These are phyloP conservation scores for Isichthys henryi DNA, from an alignment of 2,113 vertebrate species.

Conservation along the genomic window DNA sequence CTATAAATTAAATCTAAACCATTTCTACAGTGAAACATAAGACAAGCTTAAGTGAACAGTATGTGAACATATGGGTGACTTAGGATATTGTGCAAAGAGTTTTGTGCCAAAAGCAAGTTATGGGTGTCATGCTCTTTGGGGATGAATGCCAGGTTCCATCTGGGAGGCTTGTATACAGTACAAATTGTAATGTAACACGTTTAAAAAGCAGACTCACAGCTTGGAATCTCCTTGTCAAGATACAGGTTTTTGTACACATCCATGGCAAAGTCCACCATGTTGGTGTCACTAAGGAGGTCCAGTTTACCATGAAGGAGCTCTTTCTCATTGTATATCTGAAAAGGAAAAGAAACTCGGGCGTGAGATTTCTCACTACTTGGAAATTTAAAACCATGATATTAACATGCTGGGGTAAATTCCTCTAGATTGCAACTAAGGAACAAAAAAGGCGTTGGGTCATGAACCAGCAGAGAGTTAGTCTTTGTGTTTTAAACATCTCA, in stretches of 20 bases:
- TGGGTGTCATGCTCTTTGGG: not conserved
- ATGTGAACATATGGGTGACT: not conserved
- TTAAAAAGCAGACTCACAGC: conserved; percentile 62
- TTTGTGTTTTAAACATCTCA: not conserved
- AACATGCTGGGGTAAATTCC: not conserved
- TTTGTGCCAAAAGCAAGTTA: not conserved
- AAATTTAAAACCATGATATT: not conserved
- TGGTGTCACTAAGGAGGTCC: conserved; percentile 94
- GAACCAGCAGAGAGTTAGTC: not conserved
- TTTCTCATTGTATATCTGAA: conserved; percentile 91
- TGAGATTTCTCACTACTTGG: not conserved
- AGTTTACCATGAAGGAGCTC: conserved; percentile 90
- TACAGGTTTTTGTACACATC: conserved; percentile 93
- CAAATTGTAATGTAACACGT: not conserved
- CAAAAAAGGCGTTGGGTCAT: not conserved
- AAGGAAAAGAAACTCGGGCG: not conserved
- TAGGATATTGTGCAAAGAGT: not conserved
- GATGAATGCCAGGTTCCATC: not conserved
- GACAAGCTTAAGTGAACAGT: not conserved
- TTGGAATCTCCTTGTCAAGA: conserved; percentile 80
- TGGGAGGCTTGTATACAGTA: not conserved
- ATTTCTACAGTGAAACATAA: not conserved
- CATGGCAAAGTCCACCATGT: conserved; percentile 99
- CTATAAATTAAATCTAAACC: not conserved
- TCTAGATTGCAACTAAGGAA: not conserved